Evolutionary conservation across 2,888 invertebrate species (phyloP).

Genomic region (Pandemis cinnamomeana): DNA sequence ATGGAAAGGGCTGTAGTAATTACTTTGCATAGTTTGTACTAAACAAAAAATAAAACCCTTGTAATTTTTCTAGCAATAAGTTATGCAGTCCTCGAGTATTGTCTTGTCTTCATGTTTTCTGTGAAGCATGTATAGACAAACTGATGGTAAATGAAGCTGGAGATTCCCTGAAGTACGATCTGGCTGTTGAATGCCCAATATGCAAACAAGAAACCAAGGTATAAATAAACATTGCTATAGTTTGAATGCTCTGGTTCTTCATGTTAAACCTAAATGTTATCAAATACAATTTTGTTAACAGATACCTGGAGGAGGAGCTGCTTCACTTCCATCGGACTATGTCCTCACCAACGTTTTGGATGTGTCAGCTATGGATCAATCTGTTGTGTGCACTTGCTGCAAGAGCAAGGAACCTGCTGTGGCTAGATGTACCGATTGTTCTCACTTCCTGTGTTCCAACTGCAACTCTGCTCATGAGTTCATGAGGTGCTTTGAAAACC

Average conservation of each 20-base stretch:
- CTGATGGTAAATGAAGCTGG: constrained; percentile 89
- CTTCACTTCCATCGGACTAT: constrained; percentile 93
- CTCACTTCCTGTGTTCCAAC: constrained; percentile 96
- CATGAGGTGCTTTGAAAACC: constrained; percentile 98
- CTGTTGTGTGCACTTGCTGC: constrained; percentile 95
- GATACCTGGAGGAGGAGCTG: constrained; percentile 90
- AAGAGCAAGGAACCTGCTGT: constrained; percentile 97
- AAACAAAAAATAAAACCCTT: neutral
- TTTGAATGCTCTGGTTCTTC: neutral
- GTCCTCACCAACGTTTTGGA: constrained; percentile 93
- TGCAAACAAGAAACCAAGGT: constrained; percentile 95
- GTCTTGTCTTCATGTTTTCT: constrained; percentile 97
- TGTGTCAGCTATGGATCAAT: constrained; percentile 90
- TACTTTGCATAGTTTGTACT: neutral
- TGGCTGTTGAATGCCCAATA: constrained; percentile 89
- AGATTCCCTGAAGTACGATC: constrained; percentile 86
- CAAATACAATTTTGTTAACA: constrained; percentile 53
- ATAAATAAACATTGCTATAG: constrained; percentile 44
- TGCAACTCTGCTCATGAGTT: constrained; percentile 98
- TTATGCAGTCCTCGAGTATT: constrained; percentile 93
- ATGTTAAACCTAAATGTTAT: neutral
- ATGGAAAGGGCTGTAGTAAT: no score
- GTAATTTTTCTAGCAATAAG: constrained; percentile 82
- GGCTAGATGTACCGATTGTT: constrained; percentile 97
- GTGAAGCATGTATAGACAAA: constrained; percentile 95